A percentile compares a stretch with the other conserved stretches of the same genome.
Conservation (phyloP, 2,888 invertebrate species). For the Spilarctia lutea region DNA sequence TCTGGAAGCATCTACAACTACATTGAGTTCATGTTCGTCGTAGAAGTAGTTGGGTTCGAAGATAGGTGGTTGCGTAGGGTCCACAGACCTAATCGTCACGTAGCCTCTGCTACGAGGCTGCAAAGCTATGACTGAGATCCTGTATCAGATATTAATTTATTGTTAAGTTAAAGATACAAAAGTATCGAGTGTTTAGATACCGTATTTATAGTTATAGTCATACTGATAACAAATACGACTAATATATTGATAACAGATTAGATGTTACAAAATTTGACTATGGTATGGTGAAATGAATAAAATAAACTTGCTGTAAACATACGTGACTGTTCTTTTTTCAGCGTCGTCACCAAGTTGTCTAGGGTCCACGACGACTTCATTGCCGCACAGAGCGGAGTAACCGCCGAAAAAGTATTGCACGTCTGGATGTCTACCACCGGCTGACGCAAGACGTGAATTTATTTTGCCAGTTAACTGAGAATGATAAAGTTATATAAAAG, state of each 20-base stretch:
- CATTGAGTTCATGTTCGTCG: conserved; percentile 88
- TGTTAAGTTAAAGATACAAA: neutral
- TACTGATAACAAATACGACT: too few species aligned
- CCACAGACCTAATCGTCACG: conserved; percentile 87
- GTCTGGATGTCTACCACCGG: conserved; percentile 88
- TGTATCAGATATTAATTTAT: conserved; percentile 44
- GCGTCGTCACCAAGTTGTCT: conserved; percentile 57
- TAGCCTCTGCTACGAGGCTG: conserved; percentile 90
- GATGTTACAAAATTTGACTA: too few species aligned
- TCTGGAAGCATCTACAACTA: conserved; percentile 88
- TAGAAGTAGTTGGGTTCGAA: conserved; percentile 92
- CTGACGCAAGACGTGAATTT: conserved; percentile 87
- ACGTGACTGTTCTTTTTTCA: conserved; percentile 69
- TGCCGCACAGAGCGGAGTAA: conserved; percentile 87
- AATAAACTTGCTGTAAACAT: conserved; percentile 35
- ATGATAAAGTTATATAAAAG: neutral
- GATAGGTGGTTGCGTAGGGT: conserved; percentile 90
- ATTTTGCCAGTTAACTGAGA: conserved; percentile 86
- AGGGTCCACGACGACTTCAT: conserved; percentile 75
- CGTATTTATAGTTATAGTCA: too few species aligned
- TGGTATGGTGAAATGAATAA: too few species aligned
- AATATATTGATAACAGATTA: neutral
- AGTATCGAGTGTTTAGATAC: too few species aligned
- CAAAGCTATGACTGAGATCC: conserved; percentile 87
- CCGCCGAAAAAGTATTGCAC: conserved; percentile 90